Evolutionary conservation across 2,113 vertebrate species (phyloP), one percentile per base, ranked within the genome.

Genomic region (Danionella cerebrum): DNA sequence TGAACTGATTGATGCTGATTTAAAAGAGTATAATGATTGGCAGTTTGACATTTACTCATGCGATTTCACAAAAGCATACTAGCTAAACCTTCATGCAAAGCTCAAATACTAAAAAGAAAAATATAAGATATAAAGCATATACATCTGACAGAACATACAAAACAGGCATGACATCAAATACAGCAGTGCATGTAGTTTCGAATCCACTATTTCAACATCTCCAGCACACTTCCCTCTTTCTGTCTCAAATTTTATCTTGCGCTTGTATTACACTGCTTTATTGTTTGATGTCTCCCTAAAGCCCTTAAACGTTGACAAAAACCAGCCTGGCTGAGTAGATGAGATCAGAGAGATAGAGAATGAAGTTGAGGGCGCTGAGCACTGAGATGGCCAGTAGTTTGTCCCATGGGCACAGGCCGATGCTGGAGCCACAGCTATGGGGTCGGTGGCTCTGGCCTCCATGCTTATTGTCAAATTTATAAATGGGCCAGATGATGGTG

Each of bases 401-500:
- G 75, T 96, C 93, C 89, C 89, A 95, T 0, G 0, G 0, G 1
- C 93, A 94, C 58, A 93, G 70, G 0, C 65, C 73, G 0, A 0
- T 0, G 0, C 0, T 0, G 19, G 1, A 3, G 0, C 6, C 2
- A 7, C 31, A 72, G 0, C 0, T 0, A 42, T 0, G 0, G 1
- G 85, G 82, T 3, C 91, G 81, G 0, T 29, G 0, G 3, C 86
- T 68, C 0, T 0, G 0, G 6, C 85, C 78, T 0, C 84, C 72
- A 0, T 91, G 76, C 12, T 77, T 87, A 5, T 75, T 54, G 13
- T 91, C 82, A 4, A 96, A 95, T 66, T 89, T 86, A 80, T 86
- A 96, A 65, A 96, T 84, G 2, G 93, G 92, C 93, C 93, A 96
- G 78, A 96, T 77, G 44, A 95, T 86, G 57, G 90, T 84, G 7